Evolutionary conservation across 2,113 vertebrate species (phyloP).

Genomic region (Crotalus viridis): DNA sequence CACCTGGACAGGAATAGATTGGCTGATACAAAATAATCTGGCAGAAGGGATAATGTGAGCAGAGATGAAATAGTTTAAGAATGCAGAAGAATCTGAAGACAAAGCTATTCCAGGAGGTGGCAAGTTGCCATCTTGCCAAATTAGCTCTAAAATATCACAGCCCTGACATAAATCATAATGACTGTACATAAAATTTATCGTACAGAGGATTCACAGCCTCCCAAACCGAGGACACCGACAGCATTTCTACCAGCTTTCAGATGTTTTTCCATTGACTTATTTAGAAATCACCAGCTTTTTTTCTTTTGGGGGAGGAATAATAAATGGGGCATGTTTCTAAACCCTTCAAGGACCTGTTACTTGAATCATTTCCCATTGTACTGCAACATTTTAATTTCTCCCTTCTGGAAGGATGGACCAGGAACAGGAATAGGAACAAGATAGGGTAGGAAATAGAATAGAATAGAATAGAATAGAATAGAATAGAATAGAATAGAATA

Average conservation of each 20-base stretch:
- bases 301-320: neutral
- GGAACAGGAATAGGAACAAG: too few species aligned
- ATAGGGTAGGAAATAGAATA: too few species aligned
- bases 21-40: neutral
- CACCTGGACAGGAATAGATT: neutral
- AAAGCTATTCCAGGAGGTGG: constrained; percentile 7
- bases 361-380: neutral
- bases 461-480: too few species aligned
- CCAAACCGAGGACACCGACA: neutral
- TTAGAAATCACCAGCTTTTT: neutral
- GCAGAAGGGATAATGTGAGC: neutral
- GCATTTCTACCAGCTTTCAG: neutral
- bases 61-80: neutral
- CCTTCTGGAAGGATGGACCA: neutral
- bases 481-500: too few species aligned
- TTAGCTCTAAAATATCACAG: neutral
- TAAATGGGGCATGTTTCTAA: neutral
- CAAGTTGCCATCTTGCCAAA: neutral
- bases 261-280: neutral
- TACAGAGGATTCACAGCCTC: neutral
- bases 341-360: neutral
- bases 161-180: neutral
- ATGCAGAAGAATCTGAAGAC: neutral
- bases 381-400: neutral
- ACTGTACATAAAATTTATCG: neutral